A percentile compares a stretch with the other conserved stretches of the same genome.
phyloP scores from a whole-genome alignment of 2,797 vertebrate species.

The Psittacula echo region DNA sequence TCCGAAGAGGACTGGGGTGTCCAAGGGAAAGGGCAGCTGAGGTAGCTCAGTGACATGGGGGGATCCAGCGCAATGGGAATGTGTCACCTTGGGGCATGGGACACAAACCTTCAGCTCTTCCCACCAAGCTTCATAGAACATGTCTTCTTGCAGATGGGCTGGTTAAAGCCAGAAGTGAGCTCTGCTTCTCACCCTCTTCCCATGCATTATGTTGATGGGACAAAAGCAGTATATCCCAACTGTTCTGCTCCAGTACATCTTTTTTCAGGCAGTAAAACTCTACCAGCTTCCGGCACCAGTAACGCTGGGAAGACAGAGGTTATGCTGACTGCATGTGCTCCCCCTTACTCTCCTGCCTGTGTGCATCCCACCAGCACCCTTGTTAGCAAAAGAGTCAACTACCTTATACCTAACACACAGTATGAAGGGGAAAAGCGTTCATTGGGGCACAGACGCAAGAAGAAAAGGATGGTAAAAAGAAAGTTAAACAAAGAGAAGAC shows the following conservation, averaged over 20 bases:
- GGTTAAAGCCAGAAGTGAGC: accelerated
- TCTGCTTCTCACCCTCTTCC: background rate
- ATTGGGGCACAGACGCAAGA: accelerated
- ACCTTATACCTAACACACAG: accelerated
- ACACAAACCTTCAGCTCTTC: background rate
- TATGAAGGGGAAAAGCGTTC: background rate
- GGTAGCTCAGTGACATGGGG: background rate
- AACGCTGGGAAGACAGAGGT: accelerated
- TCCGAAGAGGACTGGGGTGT: background rate
- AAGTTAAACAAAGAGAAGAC: background rate
- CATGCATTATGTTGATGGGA: accelerated
- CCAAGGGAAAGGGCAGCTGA: background rate
- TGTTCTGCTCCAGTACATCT: background rate
- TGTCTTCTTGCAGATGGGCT: background rate
- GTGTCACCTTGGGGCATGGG: accelerated
- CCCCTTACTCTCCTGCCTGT: background rate
- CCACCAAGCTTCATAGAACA: background rate
- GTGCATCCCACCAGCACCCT: background rate
- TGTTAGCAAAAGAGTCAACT: background rate
- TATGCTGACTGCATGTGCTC: background rate
- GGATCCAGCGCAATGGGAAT: no score
- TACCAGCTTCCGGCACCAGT: background rate
- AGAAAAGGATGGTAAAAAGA: background rate
- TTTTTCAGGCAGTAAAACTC: background rate
- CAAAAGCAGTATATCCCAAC: background rate